Evolutionary conservation across 1,140 invertebrate species (phyloP), one percentile per base, ranked within the genome.

Genomic region (Trichoplusia ni): DNA sequence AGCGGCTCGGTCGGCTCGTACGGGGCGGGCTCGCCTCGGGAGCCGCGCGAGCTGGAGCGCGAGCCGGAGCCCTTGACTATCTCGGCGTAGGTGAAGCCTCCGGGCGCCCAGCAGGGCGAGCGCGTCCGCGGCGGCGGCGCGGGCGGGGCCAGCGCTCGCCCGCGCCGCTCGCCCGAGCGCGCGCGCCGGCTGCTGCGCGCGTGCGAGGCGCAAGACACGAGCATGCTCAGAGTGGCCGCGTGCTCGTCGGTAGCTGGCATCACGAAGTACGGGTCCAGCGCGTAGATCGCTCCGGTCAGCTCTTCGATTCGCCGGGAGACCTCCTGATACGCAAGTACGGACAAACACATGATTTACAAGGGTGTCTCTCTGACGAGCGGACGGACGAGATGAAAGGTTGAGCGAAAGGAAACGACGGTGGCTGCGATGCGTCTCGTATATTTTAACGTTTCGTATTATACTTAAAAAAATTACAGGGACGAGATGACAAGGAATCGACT

Each of bases 61-160:
- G 83, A 85, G 72, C 90, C 89, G 35, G 89, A 79, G 40, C 95
- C 95, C 46, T 93, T 92, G 6, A 96, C 91, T 60, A 96, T 94
- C 82, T 96, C 95, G 4, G 95, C 95, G 79, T 96, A 96, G 21
- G 95, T 93, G 8, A 93, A 93, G 7, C 94, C 94, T 19, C 94
- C 95, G 0, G 94, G 94, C 5, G 42, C 56, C 67, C 59, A 53
- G 58, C 25, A 95, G 95, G 81, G 2, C 92, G 91, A 1, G 68
- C 65, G 72, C 16, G 73, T 38, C 86, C 40, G 42, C n/a, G 71
- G 67, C 89, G 73, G 53, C 27, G 94, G 95, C 79, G 3, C 92
- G 91, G 1, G 62, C 58, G 71, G 63, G 47, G 80, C 91, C 75
- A 90, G 73, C 31, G 40, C 66, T 46, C 56, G 94, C 2, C 90